Evolutionary conservation across 2,888 invertebrate species (phyloP).

Genomic region (Euplexia lucipara): DNA sequence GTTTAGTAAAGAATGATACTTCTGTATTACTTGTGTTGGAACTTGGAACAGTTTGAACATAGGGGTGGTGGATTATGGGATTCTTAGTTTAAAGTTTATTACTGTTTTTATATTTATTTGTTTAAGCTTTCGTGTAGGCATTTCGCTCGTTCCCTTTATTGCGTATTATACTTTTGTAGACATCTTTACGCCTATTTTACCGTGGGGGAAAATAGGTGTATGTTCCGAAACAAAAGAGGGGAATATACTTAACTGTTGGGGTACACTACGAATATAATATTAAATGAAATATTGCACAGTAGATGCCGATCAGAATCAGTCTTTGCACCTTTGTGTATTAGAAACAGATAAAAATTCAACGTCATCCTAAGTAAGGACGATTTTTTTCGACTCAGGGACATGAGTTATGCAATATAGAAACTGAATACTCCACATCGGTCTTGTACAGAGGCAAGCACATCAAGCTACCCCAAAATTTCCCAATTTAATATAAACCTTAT

Average conservation of each 20-base stretch:
- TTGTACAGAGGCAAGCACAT: too few species aligned
- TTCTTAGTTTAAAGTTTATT: conserved; percentile 62
- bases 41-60: conserved; percentile 24
- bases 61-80: conserved; percentile 60
- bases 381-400: too few species aligned
- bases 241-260: neutral
- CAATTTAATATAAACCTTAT: too few species aligned
- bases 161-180: conserved; percentile 49
- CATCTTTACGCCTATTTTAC: conserved; percentile 49
- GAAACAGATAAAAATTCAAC: too few species aligned
- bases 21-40: conserved; percentile 7
- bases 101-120: conserved; percentile 62
- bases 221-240: neutral
- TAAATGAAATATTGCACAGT: neutral
- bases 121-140: conserved; percentile 52
- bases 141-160: conserved; percentile 51
- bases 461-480: too few species aligned
- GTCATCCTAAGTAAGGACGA: too few species aligned
- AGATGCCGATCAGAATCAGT: too few species aligned
- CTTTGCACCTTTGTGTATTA: too few species aligned
- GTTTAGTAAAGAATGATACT: conserved; percentile 15
- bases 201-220: conserved; percentile 26
- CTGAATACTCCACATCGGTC: too few species aligned
- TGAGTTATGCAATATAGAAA: too few species aligned
- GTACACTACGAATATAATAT: neutral